Evolutionary conservation across 2,113 vertebrate genomes (phyloP).

Genomic region (Oreotragus oreotragus): DNA sequence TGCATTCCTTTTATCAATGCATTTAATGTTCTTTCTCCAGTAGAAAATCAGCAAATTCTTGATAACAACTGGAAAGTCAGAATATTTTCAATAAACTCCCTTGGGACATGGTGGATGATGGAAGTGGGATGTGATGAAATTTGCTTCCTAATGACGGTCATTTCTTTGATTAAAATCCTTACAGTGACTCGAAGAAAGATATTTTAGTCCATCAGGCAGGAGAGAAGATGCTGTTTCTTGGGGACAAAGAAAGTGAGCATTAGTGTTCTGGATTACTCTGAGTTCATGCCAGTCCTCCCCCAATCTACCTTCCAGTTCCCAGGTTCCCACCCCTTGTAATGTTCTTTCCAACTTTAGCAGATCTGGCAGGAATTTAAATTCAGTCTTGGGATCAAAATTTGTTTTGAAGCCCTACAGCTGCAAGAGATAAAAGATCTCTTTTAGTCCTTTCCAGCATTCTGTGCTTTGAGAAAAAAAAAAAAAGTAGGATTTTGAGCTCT

Average conservation of each 20-base stretch:
- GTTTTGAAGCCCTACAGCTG: neutral
- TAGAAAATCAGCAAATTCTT: neutral
- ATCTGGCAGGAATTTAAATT: neutral
- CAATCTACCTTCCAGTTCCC: neutral
- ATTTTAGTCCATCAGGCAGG: neutral
- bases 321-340: neutral
- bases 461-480: neutral
- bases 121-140: neutral
- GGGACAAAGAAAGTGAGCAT: neutral
- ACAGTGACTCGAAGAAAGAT: neutral
- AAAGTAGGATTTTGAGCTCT: neutral
- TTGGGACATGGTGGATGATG: neutral
- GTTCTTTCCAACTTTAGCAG: neutral
- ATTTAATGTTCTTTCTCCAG: neutral
- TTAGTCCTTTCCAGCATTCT: neutral
- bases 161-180: neutral
- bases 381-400: neutral
- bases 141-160: neutral
- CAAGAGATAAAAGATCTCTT: neutral
- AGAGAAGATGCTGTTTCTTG: neutral
- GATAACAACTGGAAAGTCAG: neutral
- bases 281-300: neutral
- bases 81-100: neutral
- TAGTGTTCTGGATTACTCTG: neutral
- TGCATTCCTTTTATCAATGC: neutral